Evolutionary conservation across 2,797 vertebrate genomes (phyloP).

Genomic region (Falco concolor): DNA sequence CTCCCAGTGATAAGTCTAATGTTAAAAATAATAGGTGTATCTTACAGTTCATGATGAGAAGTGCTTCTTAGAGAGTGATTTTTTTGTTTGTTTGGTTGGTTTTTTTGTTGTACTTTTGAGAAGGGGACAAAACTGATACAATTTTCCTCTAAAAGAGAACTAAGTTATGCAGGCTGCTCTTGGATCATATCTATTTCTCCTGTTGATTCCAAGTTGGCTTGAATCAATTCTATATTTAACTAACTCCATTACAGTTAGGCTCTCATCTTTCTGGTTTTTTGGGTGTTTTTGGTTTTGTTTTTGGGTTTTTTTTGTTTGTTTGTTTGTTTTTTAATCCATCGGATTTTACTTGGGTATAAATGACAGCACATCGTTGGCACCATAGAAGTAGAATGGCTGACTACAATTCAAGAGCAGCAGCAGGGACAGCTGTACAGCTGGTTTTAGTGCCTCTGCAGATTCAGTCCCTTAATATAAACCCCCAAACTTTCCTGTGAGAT

Average conservation of each 20-base stretch:
- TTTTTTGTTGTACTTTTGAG: background rate
- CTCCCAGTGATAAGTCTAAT: background rate
- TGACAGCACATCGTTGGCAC: background rate
- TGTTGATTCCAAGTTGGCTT: background rate
- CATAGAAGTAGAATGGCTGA: background rate
- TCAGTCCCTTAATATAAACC: background rate
- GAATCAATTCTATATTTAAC: background rate
- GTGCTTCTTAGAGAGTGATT: background rate
- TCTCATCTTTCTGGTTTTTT: background rate
- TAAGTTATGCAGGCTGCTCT: background rate
- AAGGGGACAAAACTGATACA: background rate
- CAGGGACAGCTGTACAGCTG: background rate
- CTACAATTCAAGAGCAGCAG: background rate
- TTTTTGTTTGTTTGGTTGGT: background rate
- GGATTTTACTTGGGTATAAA: slow-evolving; percentile 9
- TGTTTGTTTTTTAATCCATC: background rate
- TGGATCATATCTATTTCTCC: background rate
- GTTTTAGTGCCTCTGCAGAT: background rate
- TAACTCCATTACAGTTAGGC: background rate
- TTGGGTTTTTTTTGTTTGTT: too few relatives aligned
- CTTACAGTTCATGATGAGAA: background rate
- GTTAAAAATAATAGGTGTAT: background rate
- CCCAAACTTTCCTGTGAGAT: background rate
- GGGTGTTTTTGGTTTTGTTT: too few relatives aligned
- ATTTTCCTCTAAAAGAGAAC: background rate